Base-by-base conservation (phyloP, 1,140 invertebrate genomes). In the Rhysida immarginata region DNA sequence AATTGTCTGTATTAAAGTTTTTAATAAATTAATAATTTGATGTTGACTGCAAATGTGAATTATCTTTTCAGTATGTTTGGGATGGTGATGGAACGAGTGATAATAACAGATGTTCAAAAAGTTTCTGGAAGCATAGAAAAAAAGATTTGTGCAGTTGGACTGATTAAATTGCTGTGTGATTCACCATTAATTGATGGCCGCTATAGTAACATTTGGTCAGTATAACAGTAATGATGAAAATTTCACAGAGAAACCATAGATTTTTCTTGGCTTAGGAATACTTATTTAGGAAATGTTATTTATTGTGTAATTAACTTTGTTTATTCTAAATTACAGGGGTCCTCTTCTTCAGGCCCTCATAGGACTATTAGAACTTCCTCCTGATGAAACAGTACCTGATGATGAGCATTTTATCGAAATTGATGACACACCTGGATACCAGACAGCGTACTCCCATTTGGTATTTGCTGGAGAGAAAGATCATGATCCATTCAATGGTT, bases 21-120 rank as follows among this genome's bases (percentile, higher is more conserved):
- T n/a, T n/a, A n/a, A n/a, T n/a, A 8, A 5, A 8, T 35, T 35
- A 35, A 35, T 35, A 16, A 35, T 35, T 16, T 8, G 29, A 8
- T 16, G 29, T 35, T 35, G 5, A 16, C 29, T 35, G 5, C 29
- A 35, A 35, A 5, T 16, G 16, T 5, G 29, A 35, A 35, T 35
- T 35, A 35, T 8, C 16, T 35, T 75, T 72, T 13, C 66, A 87
- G 85, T 64, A 90, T 98, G 84, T 96, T 96, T 75, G 81, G 79
- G 25, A 95, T 95, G 89, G 85, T 97, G 16, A 63, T 93, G 29
- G 90, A 96, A 65, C 82, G 88, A 51, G 75, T 97, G 0, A 78
- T 92, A 27, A 74, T 96, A 20, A 68, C 81, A 3, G 91, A 97
- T 68, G 69, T 91, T 57, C 84, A 90, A 67, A 93, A 91, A 69